Evolutionary conservation across 2,888 invertebrate species (phyloP).

Genomic region (Hydropsyche betteni): DNA sequence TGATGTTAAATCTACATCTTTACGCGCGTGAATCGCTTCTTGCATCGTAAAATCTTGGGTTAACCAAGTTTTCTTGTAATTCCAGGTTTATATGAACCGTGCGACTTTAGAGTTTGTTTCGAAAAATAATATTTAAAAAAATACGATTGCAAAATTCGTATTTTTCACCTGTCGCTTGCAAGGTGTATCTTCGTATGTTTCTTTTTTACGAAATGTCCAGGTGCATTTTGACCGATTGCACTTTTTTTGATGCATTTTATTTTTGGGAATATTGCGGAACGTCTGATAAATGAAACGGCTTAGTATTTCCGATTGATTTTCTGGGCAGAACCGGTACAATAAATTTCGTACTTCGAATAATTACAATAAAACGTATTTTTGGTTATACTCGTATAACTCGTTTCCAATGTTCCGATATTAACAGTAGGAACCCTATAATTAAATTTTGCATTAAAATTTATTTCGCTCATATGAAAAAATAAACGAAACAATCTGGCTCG

Average conservation of each 20-base stretch:
- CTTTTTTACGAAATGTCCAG: constrained; percentile 14
- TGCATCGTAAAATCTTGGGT: constrained; percentile 16
- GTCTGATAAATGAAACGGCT: not conserved
- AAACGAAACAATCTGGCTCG: constrained; percentile 12
- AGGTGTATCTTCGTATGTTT: constrained; percentile 16
- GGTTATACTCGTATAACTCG: constrained; percentile 10
- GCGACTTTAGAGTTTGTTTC: not conserved
- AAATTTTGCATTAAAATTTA: constrained; percentile 14
- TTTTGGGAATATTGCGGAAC: not conserved
- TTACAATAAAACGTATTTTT: not conserved
- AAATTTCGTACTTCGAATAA: constrained; percentile 10
- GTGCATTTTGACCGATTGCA: constrained; percentile 23
- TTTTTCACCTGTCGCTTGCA: constrained; percentile 22
- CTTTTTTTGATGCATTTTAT: not conserved
- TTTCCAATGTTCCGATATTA: not conserved
- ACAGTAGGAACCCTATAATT: not conserved
- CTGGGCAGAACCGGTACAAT: not conserved
- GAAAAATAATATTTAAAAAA: not conserved
- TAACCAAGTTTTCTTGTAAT: not conserved
- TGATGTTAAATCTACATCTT: constrained; percentile 1
- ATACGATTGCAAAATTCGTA: not conserved
- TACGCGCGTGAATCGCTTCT: constrained; percentile 16
- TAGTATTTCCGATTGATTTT: constrained; percentile 4
- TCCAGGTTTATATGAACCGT: too few relatives aligned
- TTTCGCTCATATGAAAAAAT: constrained; percentile 1